A percentile compares a stretch with the other conserved stretches of the same genome.
Conservation (phyloP, 2,888 invertebrate genomes). For the Panzeria rudis region DNA sequence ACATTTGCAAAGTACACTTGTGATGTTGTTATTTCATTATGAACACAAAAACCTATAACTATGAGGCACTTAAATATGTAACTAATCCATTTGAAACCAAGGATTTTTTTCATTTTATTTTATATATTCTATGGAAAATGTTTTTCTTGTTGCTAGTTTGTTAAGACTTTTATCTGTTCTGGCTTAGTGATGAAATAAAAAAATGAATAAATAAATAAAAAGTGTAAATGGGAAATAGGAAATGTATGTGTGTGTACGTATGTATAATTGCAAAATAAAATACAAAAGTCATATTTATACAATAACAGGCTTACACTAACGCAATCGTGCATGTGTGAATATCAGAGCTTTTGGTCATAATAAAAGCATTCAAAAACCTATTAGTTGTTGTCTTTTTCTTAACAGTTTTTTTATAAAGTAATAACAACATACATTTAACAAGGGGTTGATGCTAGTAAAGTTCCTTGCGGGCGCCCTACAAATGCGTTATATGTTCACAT, state of each 20-base stretch:
- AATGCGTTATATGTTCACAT: background rate
- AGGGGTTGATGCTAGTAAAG: too few species aligned
- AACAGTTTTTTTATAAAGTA: background rate
- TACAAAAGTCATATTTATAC: conserved; percentile 25
- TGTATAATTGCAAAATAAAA: background rate
- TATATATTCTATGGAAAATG: conserved; percentile 1
- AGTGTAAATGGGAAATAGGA: conserved; percentile 44
- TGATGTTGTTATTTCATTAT: conserved; percentile 38
- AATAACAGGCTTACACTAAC: conserved; percentile 16
- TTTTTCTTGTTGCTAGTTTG: conserved; percentile 27
- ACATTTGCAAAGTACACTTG: background rate
- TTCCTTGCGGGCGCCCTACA: background rate
- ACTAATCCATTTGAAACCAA: conserved; percentile 65
- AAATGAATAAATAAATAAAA: conserved; percentile 38
- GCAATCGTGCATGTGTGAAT: background rate
- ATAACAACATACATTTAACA: background rate
- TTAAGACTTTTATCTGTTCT: conserved; percentile 55
- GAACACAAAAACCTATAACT: background rate
- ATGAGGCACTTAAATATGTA: conserved; percentile 54
- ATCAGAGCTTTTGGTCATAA: conserved; percentile 27
- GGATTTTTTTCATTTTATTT: conserved; percentile 39
- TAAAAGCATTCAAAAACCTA: conserved; percentile 60
- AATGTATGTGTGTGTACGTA: background rate
- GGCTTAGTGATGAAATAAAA: conserved; percentile 47
- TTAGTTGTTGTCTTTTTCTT: conserved; percentile 54